phyloP scores from a whole-genome alignment of 2,113 vertebrate genomes.

The Orcinus orca region DNA sequence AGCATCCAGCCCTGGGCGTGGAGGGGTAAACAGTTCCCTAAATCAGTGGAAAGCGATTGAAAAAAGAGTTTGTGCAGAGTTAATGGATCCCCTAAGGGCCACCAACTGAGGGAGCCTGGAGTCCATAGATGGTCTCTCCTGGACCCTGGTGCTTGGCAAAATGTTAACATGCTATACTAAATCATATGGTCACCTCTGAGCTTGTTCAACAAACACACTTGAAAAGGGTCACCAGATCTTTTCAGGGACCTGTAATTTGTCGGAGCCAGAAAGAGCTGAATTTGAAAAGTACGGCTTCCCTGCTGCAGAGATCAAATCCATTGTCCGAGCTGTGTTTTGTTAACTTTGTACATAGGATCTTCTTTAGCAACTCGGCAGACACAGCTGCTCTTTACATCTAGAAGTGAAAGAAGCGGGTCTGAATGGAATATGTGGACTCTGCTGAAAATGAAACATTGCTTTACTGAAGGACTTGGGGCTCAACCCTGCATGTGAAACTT shows the following conservation, averaged over 20 bases:
- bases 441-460: slow-evolving; percentile 76
- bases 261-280: slow-evolving; percentile 66
- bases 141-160: slow-evolving; percentile 11
- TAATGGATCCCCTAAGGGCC: slow-evolving; percentile 32
- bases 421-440: slow-evolving; percentile 70
- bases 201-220: slow-evolving; percentile 68
- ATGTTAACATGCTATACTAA: slow-evolving; percentile 31
- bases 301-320: slow-evolving; percentile 75
- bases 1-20: background rate
- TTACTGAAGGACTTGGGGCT: slow-evolving; percentile 71
- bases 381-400: slow-evolving; percentile 70
- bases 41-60: background rate
- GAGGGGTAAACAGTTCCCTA: background rate
- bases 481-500: slow-evolving; percentile 69
- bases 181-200: slow-evolving; percentile 68
- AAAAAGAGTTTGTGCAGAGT: slow-evolving; percentile 31
- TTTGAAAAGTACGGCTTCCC: slow-evolving; percentile 71
- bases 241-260: slow-evolving; percentile 75
- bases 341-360: slow-evolving; percentile 75
- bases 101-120: slow-evolving; percentile 64
- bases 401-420: slow-evolving; percentile 69
- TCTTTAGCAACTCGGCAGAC: slow-evolving; percentile 71
- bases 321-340: slow-evolving; percentile 74
- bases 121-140: background rate
- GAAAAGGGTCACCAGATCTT: slow-evolving; percentile 73